A percentile compares a stretch with the other conserved stretches of the same genome.
Evolutionary conservation across 1,140 invertebrate genomes (phyloP).

Genomic region (Polypedilum vanderplanki): DNA sequence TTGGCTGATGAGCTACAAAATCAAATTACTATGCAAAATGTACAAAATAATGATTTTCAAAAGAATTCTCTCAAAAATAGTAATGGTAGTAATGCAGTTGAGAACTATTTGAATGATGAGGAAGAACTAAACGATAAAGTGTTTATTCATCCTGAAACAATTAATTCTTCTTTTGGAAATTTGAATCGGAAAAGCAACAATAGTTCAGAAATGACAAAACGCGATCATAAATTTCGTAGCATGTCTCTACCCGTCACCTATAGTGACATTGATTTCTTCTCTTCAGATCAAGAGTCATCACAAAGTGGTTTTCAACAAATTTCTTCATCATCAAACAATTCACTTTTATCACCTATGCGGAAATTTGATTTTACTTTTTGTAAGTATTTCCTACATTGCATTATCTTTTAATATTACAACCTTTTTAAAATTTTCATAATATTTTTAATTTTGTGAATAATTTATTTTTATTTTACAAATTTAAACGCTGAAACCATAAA

Average conservation of each 20-base stretch:
- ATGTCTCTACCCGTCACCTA: constrained; percentile 54
- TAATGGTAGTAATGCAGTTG: neutral
- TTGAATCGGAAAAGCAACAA: neutral
- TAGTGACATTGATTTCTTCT: neutral
- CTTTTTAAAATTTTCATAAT: neutral
- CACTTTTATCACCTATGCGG: constrained; percentile 42
- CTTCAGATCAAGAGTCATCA: constrained; percentile 24
- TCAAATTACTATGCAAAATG: too few relatives aligned
- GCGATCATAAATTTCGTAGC: constrained; percentile 43
- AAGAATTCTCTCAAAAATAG: neutral
- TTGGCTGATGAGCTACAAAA: neutral
- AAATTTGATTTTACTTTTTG: constrained; percentile 64
- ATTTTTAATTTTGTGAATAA: neutral
- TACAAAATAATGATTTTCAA: too few relatives aligned
- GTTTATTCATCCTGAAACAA: constrained; percentile 32
- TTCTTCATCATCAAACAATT: constrained; percentile 34
- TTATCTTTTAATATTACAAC: neutral
- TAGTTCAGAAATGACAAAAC: neutral
- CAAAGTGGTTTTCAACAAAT: constrained; percentile 32
- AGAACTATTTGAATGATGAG: constrained; percentile 20
- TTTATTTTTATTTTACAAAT: neutral
- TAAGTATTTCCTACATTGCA: constrained; percentile 46
- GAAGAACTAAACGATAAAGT: neutral
- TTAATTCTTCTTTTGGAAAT: neutral
- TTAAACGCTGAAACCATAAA: neutral